Evolutionary conservation across 1,140 invertebrate genomes (phyloP).

Genomic region (Brachionus sp.): DNA sequence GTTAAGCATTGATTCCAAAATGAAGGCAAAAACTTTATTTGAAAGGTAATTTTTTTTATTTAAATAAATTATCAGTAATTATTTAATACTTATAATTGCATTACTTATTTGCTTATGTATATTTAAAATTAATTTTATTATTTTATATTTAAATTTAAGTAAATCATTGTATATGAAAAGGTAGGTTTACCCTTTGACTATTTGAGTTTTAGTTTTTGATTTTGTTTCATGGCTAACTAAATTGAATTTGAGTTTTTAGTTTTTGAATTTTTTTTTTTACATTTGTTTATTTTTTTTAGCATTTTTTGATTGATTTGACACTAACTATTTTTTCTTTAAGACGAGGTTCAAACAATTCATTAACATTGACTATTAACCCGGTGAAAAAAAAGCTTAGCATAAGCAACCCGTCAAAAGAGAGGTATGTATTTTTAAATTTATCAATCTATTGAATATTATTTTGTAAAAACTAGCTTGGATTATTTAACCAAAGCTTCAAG

Average conservation of each 20-base stretch:
- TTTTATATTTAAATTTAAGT: conserved; percentile 24
- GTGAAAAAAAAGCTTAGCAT: conserved; percentile 28
- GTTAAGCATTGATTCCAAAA: conserved; percentile 26
- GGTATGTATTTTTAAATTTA: neutral
- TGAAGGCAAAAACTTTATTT: conserved; percentile 34
- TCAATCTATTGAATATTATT: neutral
- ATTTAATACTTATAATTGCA: neutral
- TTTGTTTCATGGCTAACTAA: neutral
- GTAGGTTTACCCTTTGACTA: neutral
- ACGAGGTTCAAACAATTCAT: conserved; percentile 42
- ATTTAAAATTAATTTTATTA: neutral
- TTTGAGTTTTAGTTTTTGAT: neutral
- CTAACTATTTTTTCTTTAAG: neutral
- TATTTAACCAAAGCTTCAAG: conserved; percentile 18
- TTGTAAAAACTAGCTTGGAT: neutral
- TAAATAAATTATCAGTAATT: neutral
- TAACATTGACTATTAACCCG: conserved; percentile 6
- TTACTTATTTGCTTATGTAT: neutral
- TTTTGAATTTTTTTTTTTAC: neutral
- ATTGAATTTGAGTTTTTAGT: neutral
- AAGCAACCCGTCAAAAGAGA: conserved; percentile 13
- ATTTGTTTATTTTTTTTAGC: neutral
- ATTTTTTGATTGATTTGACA: neutral
- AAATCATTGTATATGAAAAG: conserved; percentile 44
- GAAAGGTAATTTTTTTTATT: conserved; percentile 26